phyloP scores from a whole-genome alignment of 2,797 vertebrate species.

The Emydoidea blandingii region DNA sequence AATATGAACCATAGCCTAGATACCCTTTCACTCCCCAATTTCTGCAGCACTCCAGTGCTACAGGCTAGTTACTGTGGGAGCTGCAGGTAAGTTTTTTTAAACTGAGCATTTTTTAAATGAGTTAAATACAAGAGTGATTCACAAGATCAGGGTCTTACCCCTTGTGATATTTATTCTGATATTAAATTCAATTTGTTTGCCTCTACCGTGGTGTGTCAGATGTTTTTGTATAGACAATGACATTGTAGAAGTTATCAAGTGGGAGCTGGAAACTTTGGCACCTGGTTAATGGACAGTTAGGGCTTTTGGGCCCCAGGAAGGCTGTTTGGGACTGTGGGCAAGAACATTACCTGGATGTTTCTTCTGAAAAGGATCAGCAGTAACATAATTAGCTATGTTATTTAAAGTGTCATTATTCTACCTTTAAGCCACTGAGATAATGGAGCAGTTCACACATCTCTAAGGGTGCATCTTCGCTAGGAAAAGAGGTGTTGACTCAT shows the following conservation, averaged over 20 bases:
- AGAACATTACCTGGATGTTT: background rate
- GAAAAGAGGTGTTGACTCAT: slow-evolving; percentile 13
- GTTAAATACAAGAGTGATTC: background rate
- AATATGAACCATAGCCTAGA: slow-evolving; percentile 47
- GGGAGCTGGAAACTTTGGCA: background rate
- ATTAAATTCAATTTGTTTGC: slow-evolving; percentile 49
- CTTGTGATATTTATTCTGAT: background rate
- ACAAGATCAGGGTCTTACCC: slow-evolving; percentile 28
- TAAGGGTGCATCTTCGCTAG: background rate
- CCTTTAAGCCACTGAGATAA: slow-evolving; percentile 21
- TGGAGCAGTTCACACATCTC: slow-evolving; percentile 20
- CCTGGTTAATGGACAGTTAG: background rate
- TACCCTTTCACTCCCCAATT: slow-evolving; percentile 7
- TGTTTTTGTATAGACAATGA: slow-evolving; percentile 36
- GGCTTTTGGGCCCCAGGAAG: slow-evolving; percentile 11
- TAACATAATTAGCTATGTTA: slow-evolving; percentile 35
- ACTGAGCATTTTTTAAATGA: background rate
- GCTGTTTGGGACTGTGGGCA: background rate
- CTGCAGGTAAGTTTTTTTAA: slow-evolving; percentile 57
- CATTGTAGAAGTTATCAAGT: slow-evolving; percentile 6
- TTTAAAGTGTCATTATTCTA: slow-evolving; percentile 7
- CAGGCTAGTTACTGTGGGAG: slow-evolving; percentile 2
- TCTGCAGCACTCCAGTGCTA: background rate
- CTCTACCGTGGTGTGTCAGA: slow-evolving; percentile 36
- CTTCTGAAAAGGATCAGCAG: slow-evolving; percentile 23